Percentiles rank a stretch among this genome's conserved stretches.
phyloP scores from a whole-genome alignment of 2,797 vertebrate genomes.

The Hylomyscus alleni region DNA sequence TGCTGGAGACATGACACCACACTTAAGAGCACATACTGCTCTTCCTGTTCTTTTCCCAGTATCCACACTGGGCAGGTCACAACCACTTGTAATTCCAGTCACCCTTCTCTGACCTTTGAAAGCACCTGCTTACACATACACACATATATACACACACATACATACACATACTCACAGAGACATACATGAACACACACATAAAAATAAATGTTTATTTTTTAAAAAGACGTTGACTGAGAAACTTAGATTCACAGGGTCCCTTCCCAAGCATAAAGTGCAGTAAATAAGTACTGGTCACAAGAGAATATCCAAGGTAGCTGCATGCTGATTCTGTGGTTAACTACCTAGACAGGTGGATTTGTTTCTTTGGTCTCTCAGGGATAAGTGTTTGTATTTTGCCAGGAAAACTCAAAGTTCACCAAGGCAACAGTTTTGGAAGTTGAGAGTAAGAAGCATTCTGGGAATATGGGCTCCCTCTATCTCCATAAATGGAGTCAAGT shows the following conservation, averaged over 20 bases:
- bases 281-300: background rate
- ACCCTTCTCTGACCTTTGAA: background rate
- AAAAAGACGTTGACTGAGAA: background rate
- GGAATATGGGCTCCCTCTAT: background rate
- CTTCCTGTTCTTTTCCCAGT: background rate
- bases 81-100: background rate
- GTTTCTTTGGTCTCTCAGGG: background rate
- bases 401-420: background rate
- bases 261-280: background rate
- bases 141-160: background rate
- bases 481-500: background rate
- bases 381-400: background rate
- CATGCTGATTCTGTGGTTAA: background rate
- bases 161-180: background rate
- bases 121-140: background rate
- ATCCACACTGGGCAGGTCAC: background rate
- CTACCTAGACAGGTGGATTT: background rate
- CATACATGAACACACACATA: background rate
- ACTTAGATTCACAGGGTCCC: background rate
- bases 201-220: background rate
- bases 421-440: background rate
- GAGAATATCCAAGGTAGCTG: background rate
- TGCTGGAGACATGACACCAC: background rate
- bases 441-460: background rate
- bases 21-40: background rate